Evolutionary conservation across 2,113 vertebrate genomes (phyloP), one percentile per base, ranked within the genome.

Genomic region (Lutjanus erythropterus): DNA sequence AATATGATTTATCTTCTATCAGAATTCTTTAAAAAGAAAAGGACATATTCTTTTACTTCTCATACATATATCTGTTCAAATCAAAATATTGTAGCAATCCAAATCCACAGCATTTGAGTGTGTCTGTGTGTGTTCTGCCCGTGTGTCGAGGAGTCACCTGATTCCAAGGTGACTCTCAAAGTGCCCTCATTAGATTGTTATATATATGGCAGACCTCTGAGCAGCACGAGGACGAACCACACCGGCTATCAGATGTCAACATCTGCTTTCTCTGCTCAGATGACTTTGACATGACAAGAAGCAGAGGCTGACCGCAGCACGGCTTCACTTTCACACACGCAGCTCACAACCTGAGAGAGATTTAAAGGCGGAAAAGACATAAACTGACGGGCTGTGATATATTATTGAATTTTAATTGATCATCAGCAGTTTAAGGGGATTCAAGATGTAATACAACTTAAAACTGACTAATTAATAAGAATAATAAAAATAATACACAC

Each of bases 91-190:
- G 37, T 27, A 5, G 23, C 12, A 3, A 23, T 58, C 11, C 19
- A 56, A n/a, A 55, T 31, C 1, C 25, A 56, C 10, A 27, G 47
- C 50, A 6, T 50, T 12, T 37, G 44, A 23, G 7, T 4, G 12
- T 61, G 6, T 16, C 14, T 33, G 19, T 41, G 49, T 10, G 14
- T 19, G 19, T 70, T 16, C 27, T 33, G 53, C 11, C 18, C 10
- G 19, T 10, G 25, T 46, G 53, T 12, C 7, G 39, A 31, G 41
- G 39, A n/a, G 5, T 46, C 68, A 42, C 37, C 19, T 31, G 39
- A 56, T 31, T 56, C 25, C 27, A 71, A 71, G 53, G 53, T 71
- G 68, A 70, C 68, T 70, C 37, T 9, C 5, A 15, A 56, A 42
- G 37, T 29, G 53, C 12, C 69, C 39, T 71, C 29, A 18, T 44